Evolutionary conservation across 2,888 invertebrate species (phyloP).

Genomic region (Lepetodrilus schrolli): DNA sequence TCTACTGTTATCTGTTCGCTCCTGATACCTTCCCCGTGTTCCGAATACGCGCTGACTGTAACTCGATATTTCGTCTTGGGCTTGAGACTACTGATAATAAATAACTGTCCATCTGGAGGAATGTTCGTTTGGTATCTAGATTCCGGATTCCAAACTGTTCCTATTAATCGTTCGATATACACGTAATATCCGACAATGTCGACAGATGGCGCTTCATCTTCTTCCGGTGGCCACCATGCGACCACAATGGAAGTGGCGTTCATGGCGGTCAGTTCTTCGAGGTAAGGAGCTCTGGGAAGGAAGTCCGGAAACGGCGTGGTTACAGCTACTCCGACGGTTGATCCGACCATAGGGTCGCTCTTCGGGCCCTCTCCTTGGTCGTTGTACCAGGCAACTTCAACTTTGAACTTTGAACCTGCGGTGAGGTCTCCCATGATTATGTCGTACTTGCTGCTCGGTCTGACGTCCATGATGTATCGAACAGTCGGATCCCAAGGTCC

Average conservation of each 20-base stretch:
- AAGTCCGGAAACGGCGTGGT: conserved; percentile 9
- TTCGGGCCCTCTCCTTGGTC: conserved; percentile 10
- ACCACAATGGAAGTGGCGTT: conserved; percentile 11
- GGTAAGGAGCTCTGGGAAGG: neutral
- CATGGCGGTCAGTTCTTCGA: conserved; percentile 9
- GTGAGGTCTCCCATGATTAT: conserved; percentile 6
- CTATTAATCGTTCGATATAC: neutral
- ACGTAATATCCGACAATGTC: conserved; percentile 20
- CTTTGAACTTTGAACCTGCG: conserved; percentile 5
- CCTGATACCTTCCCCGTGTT: conserved; percentile 9
- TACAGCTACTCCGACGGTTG: neutral
- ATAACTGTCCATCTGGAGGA: conserved; percentile 12
- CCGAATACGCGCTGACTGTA: conserved; percentile 1
- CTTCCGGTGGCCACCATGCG: conserved; percentile 2
- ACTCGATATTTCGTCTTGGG: neutral
- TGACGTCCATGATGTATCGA: conserved; percentile 25
- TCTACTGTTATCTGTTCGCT: conserved; percentile 1
- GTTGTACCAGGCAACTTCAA: conserved; percentile 13
- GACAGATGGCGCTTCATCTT: neutral
- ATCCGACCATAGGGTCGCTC: conserved; percentile 3
- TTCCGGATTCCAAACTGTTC: neutral
- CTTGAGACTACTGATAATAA: neutral
- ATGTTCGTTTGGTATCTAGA: conserved; percentile 16
- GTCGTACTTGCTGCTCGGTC: neutral
- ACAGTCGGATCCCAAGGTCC: conserved; percentile 27